Percentiles rank a stretch among this genome's conserved stretches.
Conservation (phyloP, 2,113 vertebrate species). For the Sinocyclocheilus anshuiensis region DNA sequence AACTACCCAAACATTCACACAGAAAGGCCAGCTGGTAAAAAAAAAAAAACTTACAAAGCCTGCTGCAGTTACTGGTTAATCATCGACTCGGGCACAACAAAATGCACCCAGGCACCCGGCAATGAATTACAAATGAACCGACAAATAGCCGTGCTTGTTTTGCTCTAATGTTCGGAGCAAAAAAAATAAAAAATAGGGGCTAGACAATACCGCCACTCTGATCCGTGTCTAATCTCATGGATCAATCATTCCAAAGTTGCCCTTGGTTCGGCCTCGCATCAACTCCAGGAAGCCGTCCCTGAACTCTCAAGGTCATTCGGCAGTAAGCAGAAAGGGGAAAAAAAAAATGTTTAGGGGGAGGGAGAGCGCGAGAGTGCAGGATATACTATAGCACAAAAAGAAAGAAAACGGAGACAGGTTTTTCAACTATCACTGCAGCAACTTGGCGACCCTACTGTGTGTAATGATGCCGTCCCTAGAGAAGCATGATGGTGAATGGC, state of each 20-base stretch:
- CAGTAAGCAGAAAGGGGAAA: constrained; percentile 61
- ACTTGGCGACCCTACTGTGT: constrained; percentile 37
- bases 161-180: neutral
- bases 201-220: constrained; percentile 3
- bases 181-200: neutral
- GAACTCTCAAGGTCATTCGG: constrained; percentile 92
- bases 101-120: constrained; percentile 59
- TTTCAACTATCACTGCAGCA: constrained; percentile 24
- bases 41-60: neutral
- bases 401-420: constrained; percentile 11
- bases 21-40: constrained; percentile 10
- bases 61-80: constrained; percentile 66
- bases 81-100: constrained; percentile 70
- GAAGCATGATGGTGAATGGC: constrained; percentile 44
- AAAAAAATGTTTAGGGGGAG: constrained; percentile 49
- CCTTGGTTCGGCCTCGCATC: constrained; percentile 79
- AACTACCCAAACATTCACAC: constrained; percentile 47
- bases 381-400: constrained; percentile 20
- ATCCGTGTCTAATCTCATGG: constrained; percentile 47
- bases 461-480: constrained; percentile 40
- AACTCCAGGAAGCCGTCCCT: constrained; percentile 80
- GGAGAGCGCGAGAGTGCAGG: constrained; percentile 58
- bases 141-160: constrained; percentile 36
- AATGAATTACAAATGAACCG: constrained; percentile 75
- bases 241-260: constrained; percentile 68